Percentiles rank a stretch among this genome's conserved stretches.
Evolutionary conservation across 2,113 vertebrate species (phyloP).

Genomic region (Pseudopodoces humilis): DNA sequence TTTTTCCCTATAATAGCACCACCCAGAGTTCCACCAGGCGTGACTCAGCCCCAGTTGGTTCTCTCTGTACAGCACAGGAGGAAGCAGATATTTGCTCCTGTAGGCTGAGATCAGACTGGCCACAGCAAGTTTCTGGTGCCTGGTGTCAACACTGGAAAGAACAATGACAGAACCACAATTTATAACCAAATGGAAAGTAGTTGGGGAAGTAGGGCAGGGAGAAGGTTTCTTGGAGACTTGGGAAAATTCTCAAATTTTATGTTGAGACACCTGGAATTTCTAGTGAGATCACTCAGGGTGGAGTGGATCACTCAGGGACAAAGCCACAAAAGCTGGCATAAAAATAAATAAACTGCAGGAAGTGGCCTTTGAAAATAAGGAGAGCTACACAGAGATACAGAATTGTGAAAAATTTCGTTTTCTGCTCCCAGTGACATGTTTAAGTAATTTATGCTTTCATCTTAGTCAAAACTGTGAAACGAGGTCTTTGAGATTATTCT

Average conservation of each 20-base stretch:
- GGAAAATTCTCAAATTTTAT: background rate
- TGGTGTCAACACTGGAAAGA: background rate
- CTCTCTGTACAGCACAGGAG: background rate
- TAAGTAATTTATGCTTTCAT: background rate
- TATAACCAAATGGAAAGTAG: background rate
- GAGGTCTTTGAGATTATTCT: background rate
- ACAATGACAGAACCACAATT: background rate
- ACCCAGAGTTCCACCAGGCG: background rate
- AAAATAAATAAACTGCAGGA: conserved; percentile 1
- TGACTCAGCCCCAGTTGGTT: background rate
- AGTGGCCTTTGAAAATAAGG: background rate
- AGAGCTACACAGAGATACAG: background rate
- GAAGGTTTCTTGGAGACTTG: background rate
- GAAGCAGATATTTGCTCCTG: background rate
- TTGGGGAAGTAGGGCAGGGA: background rate
- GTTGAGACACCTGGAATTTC: conserved; percentile 14
- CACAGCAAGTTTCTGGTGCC: background rate
- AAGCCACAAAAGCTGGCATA: background rate
- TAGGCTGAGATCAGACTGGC: background rate
- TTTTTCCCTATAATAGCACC: background rate
- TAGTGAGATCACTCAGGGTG: conserved; percentile 6
- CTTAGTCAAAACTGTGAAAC: background rate
- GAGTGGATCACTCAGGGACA: background rate
- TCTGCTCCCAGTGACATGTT: background rate
- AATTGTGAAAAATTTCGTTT: background rate